Conservation (phyloP, 2,113 vertebrate genomes). For the Rutilus rutilus region DNA sequence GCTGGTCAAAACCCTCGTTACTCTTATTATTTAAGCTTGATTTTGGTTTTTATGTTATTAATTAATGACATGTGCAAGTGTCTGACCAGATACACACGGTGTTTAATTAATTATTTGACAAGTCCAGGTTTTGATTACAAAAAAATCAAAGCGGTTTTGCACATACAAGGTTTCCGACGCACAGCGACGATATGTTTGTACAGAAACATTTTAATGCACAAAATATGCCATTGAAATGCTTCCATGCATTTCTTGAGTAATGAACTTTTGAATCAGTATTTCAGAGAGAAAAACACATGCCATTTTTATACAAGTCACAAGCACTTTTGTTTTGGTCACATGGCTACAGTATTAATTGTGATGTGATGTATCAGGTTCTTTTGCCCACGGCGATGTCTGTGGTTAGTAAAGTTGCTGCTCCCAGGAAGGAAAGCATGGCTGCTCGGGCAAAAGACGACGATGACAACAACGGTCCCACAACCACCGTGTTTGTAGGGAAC, state of each 20-base stretch:
- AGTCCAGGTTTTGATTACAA: too few relatives aligned
- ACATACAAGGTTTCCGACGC: too few relatives aligned
- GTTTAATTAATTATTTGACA: too few relatives aligned
- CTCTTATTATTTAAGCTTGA: too few relatives aligned
- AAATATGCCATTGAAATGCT: not conserved
- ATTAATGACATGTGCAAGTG: too few relatives aligned
- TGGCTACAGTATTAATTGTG: slow-evolving; percentile 7
- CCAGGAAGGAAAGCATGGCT: slow-evolving; percentile 83
- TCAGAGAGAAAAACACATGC: not conserved
- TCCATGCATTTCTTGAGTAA: too few relatives aligned
- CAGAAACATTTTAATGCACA: not conserved
- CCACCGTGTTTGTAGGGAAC: slow-evolving; percentile 98
- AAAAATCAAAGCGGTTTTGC: too few relatives aligned
- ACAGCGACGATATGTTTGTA: not conserved
- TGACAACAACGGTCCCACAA: slow-evolving; percentile 92
- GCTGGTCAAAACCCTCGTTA: too few relatives aligned
- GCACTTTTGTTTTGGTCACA: not conserved
- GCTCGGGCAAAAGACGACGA: slow-evolving; percentile 85
- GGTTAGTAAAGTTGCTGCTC: slow-evolving; percentile 90
- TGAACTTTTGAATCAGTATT: not conserved
- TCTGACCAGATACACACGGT: too few relatives aligned
- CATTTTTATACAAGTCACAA: not conserved
- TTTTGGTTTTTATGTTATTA: too few relatives aligned
- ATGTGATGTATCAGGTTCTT: slow-evolving; percentile 79
- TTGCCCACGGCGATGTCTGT: slow-evolving; percentile 87